phyloP scores from a whole-genome alignment of 2,888 invertebrate species.

The Caenorhabditis auriculariae region DNA sequence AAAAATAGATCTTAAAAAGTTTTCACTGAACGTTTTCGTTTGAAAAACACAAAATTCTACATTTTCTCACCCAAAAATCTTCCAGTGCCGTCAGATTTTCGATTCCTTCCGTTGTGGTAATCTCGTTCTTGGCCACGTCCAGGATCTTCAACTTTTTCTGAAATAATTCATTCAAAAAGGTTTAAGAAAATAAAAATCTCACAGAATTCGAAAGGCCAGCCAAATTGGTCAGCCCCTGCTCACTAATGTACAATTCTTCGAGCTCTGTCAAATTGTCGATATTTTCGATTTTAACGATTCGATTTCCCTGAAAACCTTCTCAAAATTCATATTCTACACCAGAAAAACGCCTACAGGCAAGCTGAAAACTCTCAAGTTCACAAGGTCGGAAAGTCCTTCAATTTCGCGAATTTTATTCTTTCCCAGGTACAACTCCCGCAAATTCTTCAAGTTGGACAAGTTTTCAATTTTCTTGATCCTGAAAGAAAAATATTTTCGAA shows the following conservation, averaged over 20 bases:
- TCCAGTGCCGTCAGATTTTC: slow-evolving; percentile 77
- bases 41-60: slow-evolving; percentile 5
- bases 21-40: too few species aligned
- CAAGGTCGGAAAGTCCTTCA: slow-evolving; percentile 79
- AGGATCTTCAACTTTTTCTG: slow-evolving; percentile 75
- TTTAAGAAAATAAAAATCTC: slow-evolving; percentile 14
- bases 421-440: slow-evolving; percentile 86
- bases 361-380: slow-evolving; percentile 76
- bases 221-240: slow-evolving; percentile 81
- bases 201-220: slow-evolving; percentile 77
- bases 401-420: slow-evolving; percentile 92
- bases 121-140: slow-evolving; percentile 85
- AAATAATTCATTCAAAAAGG: slow-evolving; percentile 6
- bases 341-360: slow-evolving; percentile 86
- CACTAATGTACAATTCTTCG: slow-evolving; percentile 86
- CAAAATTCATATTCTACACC: slow-evolving; percentile 1
- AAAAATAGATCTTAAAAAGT: too few species aligned
- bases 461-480: slow-evolving; percentile 78
- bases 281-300: slow-evolving; percentile 83
- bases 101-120: slow-evolving; percentile 79
- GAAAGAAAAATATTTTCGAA: slow-evolving; percentile 3
- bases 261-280: slow-evolving; percentile 76
- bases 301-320: slow-evolving; percentile 73
- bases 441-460: slow-evolving; percentile 75
- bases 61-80: slow-evolving; percentile 84